These are phyloP conservation scores for Centropus bengalensis DNA, from an alignment of 2,113 vertebrate genomes.

Conservation along the genomic window DNA sequence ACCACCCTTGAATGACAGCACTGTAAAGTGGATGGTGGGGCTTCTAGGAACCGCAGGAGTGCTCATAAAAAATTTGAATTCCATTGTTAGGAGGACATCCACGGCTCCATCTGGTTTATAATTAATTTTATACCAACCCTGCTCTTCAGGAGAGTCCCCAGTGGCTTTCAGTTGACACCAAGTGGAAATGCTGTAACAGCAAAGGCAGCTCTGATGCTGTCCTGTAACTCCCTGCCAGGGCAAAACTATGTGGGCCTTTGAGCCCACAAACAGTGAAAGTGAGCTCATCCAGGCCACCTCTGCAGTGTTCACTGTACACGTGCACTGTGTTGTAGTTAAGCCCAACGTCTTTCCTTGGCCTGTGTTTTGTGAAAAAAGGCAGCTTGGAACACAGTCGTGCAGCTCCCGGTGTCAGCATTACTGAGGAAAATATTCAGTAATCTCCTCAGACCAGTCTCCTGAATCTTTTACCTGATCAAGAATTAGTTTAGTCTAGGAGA, in stretches of 20 bases:
- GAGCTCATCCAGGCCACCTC: neutral
- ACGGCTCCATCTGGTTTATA: neutral
- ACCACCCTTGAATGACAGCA: neutral
- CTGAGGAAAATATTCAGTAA: neutral
- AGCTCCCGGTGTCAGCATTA: neutral
- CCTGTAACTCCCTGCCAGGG: neutral
- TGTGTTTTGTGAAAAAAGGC: neutral
- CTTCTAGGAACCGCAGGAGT: neutral
- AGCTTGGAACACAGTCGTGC: neutral
- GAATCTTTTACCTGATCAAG: neutral
- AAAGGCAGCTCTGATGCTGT: neutral
- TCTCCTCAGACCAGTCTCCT: neutral
- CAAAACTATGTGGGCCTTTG: neutral
- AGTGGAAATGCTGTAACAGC: neutral
- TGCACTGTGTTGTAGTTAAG: neutral
- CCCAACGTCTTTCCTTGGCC: neutral
- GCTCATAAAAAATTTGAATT: neutral
- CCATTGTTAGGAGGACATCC: neutral
- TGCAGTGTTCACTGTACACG: fast-evolving
- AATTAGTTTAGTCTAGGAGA: neutral
- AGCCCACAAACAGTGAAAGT: neutral
- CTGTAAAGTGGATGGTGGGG: neutral
- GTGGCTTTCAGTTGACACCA: neutral
- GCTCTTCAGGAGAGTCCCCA: neutral
- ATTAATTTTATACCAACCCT: neutral